Evolutionary conservation across 2,113 vertebrate genomes (phyloP), one percentile per base, ranked within the genome.

Genomic region (Agapornis roseicollis): DNA sequence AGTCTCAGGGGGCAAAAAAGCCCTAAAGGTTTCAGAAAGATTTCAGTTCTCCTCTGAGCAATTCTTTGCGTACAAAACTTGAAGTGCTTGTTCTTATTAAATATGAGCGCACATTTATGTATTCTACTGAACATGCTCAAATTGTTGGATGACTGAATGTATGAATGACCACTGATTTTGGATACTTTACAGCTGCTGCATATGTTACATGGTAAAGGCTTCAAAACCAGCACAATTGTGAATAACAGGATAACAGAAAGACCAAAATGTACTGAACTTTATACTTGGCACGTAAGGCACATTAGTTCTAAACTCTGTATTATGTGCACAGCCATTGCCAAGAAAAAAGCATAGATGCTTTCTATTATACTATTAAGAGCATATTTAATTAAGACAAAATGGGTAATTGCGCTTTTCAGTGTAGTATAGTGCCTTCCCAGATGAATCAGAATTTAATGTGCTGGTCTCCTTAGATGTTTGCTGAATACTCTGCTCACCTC

Each of bases 301-400:
- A 6, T 61, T 31, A 47, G 20, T 85, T 90, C 29, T 72, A n/a
- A 27, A 29, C 17, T 85, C 60, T 55, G 44, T 91, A 10, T 64
- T 60, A 39, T 47, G 27, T 35, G 49, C 61, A 20, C 39, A 71
- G 31, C 41, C 53, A 27, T 53, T 83, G 82, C 68, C 53, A 90
- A 39, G 29, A 60, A 60, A 55, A 85, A 58, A 80, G 23, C 29
- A 29, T 17, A 60, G 53, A 31, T 9, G 3, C 29, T 85, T 83
- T 72, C 66, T 90, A 24, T 83, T 73, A 31, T 16, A 56, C 20
- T 80, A 14, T 56, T 83, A 80, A 80, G 14, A 90, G 20, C 29
- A 61, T 76, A 86, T 69, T 92, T 85, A 94, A 79, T 90, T 88
- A 65, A 92, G 39, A 25, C 33, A 80, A 88, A 90, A 77, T 56